These are phyloP conservation scores for Pipa parva DNA, from an alignment of 2,113 vertebrate species.

Conservation along the genomic window DNA sequence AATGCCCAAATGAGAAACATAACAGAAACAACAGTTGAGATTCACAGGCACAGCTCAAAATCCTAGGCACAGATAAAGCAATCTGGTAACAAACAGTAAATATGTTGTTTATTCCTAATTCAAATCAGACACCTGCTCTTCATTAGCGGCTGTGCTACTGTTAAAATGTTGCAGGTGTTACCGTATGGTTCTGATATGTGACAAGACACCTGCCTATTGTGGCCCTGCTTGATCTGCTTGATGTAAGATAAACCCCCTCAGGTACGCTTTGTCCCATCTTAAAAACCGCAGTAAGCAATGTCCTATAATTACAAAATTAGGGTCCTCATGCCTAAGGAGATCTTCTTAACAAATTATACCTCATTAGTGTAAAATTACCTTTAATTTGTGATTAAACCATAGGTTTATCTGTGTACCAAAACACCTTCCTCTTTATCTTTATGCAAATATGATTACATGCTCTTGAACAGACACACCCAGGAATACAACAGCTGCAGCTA, in stretches of 20 bases:
- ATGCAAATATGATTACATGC: constrained; percentile 67
- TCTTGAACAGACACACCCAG: constrained; percentile 60
- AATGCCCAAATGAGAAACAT: constrained; percentile 9
- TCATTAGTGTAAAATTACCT: constrained; percentile 71
- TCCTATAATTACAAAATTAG: constrained; percentile 67
- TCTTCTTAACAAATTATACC: constrained; percentile 63
- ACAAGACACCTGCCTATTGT: constrained; percentile 65
- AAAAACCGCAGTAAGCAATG: constrained; percentile 59
- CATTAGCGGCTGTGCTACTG: constrained; percentile 70
- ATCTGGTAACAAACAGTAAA: constrained; percentile 46
- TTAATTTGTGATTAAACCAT: constrained; percentile 65
- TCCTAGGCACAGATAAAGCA: constrained; percentile 19
- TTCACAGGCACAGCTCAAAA: constrained; percentile 19
- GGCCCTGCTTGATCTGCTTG: constrained; percentile 53
- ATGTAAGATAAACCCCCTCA: constrained; percentile 51
- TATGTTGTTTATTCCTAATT: constrained; percentile 56
- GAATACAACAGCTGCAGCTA: constrained; percentile 60
- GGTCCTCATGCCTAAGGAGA: constrained; percentile 60
- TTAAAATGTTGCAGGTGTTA: constrained; percentile 83
- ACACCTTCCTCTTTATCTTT: constrained; percentile 69
- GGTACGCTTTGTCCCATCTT: constrained; percentile 59
- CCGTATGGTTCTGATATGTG: constrained; percentile 63
- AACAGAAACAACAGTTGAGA: constrained; percentile 20
- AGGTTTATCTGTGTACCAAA: constrained; percentile 59
- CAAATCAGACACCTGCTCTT: constrained; percentile 77